phyloP scores from a whole-genome alignment of 2,113 vertebrate genomes.

The Cardinalis cardinalis region DNA sequence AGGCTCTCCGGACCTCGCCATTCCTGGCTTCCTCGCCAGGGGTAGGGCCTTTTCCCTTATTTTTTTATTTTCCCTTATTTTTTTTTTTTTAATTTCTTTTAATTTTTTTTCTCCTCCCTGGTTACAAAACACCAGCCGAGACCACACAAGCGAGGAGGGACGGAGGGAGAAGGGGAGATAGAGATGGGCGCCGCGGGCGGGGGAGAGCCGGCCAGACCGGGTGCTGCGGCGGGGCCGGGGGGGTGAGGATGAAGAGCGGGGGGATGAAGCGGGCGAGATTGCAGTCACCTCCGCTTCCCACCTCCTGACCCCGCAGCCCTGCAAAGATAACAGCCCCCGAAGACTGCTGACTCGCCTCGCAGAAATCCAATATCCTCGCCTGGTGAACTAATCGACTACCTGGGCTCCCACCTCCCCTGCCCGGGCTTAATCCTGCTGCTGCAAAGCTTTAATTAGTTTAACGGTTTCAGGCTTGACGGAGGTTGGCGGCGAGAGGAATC shows the following conservation, averaged over 20 bases:
- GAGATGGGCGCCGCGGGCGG: neutral
- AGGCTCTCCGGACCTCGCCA: slow-evolving; percentile 53
- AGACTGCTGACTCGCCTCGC: slow-evolving; percentile 67
- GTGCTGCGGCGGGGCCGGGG: neutral
- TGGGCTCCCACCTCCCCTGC: slow-evolving; percentile 61
- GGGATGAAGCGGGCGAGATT: slow-evolving; percentile 48
- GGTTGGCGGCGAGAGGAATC: slow-evolving; percentile 8
- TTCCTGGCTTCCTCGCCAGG: slow-evolving; percentile 51
- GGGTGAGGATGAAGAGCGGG: slow-evolving; percentile 25
- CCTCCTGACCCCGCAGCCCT: slow-evolving; percentile 77
- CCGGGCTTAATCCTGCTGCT: slow-evolving; percentile 64
- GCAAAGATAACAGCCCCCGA: slow-evolving; percentile 69
- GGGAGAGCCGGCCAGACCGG: neutral
- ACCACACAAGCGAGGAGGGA: slow-evolving; percentile 51
- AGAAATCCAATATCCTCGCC: slow-evolving; percentile 70
- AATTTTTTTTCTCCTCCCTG: neutral
- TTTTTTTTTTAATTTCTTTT: neutral
- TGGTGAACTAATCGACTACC: slow-evolving; percentile 68
- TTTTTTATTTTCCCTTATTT: too few species aligned
- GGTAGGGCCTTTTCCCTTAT: slow-evolving; percentile 31
- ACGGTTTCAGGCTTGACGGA: slow-evolving; percentile 62
- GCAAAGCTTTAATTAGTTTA: slow-evolving; percentile 71
- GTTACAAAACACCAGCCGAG: slow-evolving; percentile 40
- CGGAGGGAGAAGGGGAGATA: neutral
- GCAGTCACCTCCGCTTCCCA: slow-evolving; percentile 75